Evolutionary conservation across 2,888 invertebrate genomes (phyloP), one percentile per base, ranked within the genome.

Genomic region (Yponomeuta evonymella): DNA sequence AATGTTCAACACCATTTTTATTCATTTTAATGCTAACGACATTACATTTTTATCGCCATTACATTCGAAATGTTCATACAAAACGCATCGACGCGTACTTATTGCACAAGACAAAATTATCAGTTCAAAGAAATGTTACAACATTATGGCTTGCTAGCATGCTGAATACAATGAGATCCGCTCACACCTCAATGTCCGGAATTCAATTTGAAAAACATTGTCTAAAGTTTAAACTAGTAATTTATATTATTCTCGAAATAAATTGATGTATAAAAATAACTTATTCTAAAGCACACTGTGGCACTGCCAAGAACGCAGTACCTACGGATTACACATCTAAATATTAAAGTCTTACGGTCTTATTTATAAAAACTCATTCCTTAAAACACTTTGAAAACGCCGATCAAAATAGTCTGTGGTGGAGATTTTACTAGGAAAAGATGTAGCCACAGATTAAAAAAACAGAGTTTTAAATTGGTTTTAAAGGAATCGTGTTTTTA

Each of bases 181-280:
- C 86, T 81, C 83, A 81, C 83, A 81, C 81, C 75, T 77, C 81
- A 79, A 78, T 76, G 51, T 75, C 77, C 77, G 75, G 80, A 83
- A 83, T 85, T 85, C 81, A 85, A 83, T 83, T 82, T 76, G 79
- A 81, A 83, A 79, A 77, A 78, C 51, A 79, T 72, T 73, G 79
- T 79, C 43, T 36, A 15, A 58, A 2, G 51, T 58, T 51, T 43
- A 58, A 79, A 78, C 78, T 81, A 81, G 72, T 74, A 79, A 79
- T 82, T 85, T 85, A 87, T 85, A 88, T 87, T 86, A 87, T 80
- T 81, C 84, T 83, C 51, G 81, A 81, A 79, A 88, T 87, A 88
- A 84, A 88, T 89, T 87, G 86, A 89, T 89, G 88, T 85, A 88
- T 85, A 87, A 88, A 23, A 87, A 87, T 90, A 85, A 85, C 89